Base-by-base conservation (phyloP, 2,113 vertebrate species). In the Myotis davidii region DNA sequence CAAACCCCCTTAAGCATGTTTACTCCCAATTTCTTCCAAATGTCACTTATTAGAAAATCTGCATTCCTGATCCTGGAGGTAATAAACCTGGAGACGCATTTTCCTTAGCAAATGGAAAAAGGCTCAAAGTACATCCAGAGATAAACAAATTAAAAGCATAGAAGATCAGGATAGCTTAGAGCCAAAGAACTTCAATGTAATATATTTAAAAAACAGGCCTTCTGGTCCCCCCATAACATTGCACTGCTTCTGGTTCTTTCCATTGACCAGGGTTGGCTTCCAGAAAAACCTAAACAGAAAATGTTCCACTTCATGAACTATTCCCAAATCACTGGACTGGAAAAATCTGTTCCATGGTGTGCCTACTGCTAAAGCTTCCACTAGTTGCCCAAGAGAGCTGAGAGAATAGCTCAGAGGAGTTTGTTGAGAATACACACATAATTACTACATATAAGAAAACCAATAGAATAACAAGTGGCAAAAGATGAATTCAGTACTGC, bases 51-150 rank as follows among this genome's bases (percentile, higher is more conserved):
- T 73, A 91, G 81, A 81, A 79, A 86, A 39, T 61, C 79, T 21
- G n/a, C 77, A 23, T 92, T 96, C 82, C 88, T 89, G 73, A 82
- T 65, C 17, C 37, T 67, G 23, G 91, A 86, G 64, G 82, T 88
- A 86, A 91, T 52, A 91, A 93, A 90, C 90, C 69, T 83, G n/a
- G 69, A 94, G 89, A 70, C 54, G 18, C 14, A 86, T 14, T 95
- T 91, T 85, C 90, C 86, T 54, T 90, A 83, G 85, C 64, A 76
- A 94, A 93, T 67, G 94, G 76, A 85, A 96, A 94, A 81, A 88
- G 48, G 34, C 85, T 93, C 69, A 78, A 69, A 92, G 37, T 34
- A 54, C 56, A 95, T 74, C 48, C 82, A 79, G 70, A 90, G 70
- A 85, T 34, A 96, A 96, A 94, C 76, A 96, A 94, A 92, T 18